Evolutionary conservation across 2,797 vertebrate genomes (phyloP).

Genomic region (Anableps anableps): DNA sequence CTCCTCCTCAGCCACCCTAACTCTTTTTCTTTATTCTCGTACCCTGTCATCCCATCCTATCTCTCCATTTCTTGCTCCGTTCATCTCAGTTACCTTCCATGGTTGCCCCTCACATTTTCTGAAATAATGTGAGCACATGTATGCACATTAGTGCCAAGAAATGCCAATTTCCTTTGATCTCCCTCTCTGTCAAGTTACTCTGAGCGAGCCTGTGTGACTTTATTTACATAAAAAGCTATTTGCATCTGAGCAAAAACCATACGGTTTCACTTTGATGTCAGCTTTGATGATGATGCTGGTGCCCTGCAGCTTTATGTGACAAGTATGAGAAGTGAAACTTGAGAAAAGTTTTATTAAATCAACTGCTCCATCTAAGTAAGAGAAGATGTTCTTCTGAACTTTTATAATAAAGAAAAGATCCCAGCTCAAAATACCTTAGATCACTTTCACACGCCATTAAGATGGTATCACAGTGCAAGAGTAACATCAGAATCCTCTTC

Average conservation of each 20-base stretch:
- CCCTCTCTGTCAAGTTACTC: constrained; percentile 37
- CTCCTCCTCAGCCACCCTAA: background rate
- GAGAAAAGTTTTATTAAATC: constrained; percentile 19
- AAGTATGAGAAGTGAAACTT: constrained; percentile 11
- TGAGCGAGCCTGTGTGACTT: constrained; percentile 50
- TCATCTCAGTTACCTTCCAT: constrained; percentile 29
- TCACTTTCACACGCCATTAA: constrained; percentile 22
- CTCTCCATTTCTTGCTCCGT: constrained; percentile 6
- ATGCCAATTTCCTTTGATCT: constrained; percentile 67
- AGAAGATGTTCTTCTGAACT: constrained; percentile 9
- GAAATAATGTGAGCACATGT: constrained; percentile 36
- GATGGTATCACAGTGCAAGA: constrained; percentile 13
- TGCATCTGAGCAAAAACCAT: constrained; percentile 47
- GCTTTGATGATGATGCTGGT: constrained; percentile 56
- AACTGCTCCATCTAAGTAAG: constrained; percentile 17
- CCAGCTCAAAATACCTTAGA: constrained; percentile 17
- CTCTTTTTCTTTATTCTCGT: background rate
- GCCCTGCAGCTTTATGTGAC: constrained; percentile 36
- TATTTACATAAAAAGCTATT: constrained; percentile 69
- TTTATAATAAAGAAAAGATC: background rate
- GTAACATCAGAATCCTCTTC: constrained; percentile 17
- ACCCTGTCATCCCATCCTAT: background rate
- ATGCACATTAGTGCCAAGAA: constrained; percentile 49
- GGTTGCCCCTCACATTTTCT: constrained; percentile 20
- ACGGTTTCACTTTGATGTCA: constrained; percentile 66